These are phyloP conservation scores for Echiichthys vipera DNA, from an alignment of 2,797 vertebrate species.

Conservation along the genomic window DNA sequence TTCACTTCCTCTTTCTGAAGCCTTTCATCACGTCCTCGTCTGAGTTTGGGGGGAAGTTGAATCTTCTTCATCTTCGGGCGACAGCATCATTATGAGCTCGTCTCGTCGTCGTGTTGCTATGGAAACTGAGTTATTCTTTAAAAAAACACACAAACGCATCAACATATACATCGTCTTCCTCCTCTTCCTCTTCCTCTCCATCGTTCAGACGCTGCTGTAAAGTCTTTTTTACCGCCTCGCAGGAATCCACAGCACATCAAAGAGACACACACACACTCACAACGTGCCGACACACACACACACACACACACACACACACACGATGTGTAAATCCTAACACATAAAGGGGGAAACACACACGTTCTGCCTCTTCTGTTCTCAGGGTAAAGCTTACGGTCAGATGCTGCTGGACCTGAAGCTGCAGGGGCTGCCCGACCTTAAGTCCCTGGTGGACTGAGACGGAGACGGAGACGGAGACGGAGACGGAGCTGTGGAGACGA, in stretches of 20 bases:
- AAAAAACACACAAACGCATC: too few species aligned
- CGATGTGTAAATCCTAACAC: conserved; percentile 1
- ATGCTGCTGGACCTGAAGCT: conserved; percentile 91
- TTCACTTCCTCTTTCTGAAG: neutral
- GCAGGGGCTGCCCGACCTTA: conserved; percentile 89
- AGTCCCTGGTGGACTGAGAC: conserved; percentile 86
- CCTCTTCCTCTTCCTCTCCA: neutral
- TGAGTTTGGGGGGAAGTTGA: too few species aligned
- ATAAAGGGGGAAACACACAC: neutral
- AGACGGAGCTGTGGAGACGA: neutral
- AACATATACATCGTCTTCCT: neutral
- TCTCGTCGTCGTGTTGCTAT: too few species aligned
- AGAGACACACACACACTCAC: conserved; percentile 27
- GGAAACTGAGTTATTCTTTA: too few species aligned
- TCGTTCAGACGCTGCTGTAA: conserved; percentile 35
- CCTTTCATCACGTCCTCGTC: neutral
- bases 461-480: conserved; percentile 19
- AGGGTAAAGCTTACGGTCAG: conserved; percentile 92
- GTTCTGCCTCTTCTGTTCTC: conserved; percentile 16
- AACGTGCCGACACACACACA: neutral
- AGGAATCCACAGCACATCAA: conserved; percentile 56
- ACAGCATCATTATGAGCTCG: too few species aligned
- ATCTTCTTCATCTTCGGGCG: too few species aligned
- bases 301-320: conserved; percentile 6
- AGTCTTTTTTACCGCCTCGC: conserved; percentile 50